Conservation (phyloP, 1,140 invertebrate genomes). For the Neodiprion lecontei region DNA sequence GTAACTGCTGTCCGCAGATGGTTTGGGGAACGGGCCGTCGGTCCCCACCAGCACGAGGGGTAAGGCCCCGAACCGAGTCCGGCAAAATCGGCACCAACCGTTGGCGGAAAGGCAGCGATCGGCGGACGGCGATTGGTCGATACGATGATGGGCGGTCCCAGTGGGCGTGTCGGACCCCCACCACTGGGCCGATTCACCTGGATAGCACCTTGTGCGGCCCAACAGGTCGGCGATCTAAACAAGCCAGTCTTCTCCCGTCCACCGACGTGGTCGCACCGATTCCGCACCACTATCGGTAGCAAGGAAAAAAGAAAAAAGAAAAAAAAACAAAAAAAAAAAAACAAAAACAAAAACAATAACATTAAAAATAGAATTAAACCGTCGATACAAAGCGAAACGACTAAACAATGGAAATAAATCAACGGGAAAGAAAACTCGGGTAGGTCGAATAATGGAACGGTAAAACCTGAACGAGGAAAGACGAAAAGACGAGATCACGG, state of each 20-base stretch:
- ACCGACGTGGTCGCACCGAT: slow-evolving; percentile 55
- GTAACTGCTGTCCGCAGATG: too few relatives aligned
- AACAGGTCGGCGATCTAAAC: slow-evolving; percentile 50
- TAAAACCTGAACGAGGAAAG: too few relatives aligned
- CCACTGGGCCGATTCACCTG: slow-evolving; percentile 20
- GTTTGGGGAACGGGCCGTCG: too few relatives aligned
- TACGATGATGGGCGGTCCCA: not conserved
- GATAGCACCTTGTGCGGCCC: slow-evolving; percentile 39
- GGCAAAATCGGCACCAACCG: not conserved
- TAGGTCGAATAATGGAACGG: too few relatives aligned
- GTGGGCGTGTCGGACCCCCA: not conserved
- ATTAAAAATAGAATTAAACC: too few relatives aligned
- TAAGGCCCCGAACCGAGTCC: not conserved
- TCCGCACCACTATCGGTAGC: not conserved
- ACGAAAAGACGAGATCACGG: too few relatives aligned
- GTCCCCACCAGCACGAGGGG: not conserved
- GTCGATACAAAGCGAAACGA: too few relatives aligned
- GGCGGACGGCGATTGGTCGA: not conserved
- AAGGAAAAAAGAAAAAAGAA: not conserved
- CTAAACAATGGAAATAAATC: too few relatives aligned
- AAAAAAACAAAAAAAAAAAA: not conserved
- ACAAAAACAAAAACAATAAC: not conserved
- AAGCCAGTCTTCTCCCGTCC: slow-evolving; percentile 59
- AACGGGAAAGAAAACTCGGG: too few relatives aligned
- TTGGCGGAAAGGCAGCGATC: not conserved